Evolutionary conservation across 2,888 invertebrate genomes (phyloP), one percentile per base, ranked within the genome.

Genomic region (Serripes groenlandicus): DNA sequence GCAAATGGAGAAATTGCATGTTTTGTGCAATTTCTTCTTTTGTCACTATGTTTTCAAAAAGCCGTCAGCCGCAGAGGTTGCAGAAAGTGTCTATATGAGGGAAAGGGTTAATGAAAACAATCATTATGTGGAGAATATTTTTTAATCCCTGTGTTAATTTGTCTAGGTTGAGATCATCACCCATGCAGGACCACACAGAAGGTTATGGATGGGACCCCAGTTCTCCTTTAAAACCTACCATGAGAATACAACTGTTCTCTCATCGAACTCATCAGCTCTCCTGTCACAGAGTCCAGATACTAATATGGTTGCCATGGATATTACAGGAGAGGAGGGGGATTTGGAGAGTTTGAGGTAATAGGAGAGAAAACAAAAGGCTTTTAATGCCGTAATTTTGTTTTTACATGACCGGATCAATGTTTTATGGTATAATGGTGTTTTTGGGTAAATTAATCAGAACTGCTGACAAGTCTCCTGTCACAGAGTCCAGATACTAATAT

Each of bases 171-270:
- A 99, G 96, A 99, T 99, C 83, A 97, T 98, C 89, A 99, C 99
- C 4, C 99, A 99, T 95, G 97, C 98, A 4, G 99, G 99, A 26
- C 99, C 99, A 11, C 98, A 98, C 94, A 96, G 96, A 28, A 96
- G 95, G 30, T 96, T 99, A 32, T 99, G 99, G 99, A 99, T 99
- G 98, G 99, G 99, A 15, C 99, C 99, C n/a, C 99, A 99, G 95
- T 99, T 99, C 95, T 97, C 97, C 35, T 99, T 99, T 95, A 99
- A 98, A 95, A 98, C 98, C 15, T 98, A 98, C 94, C 94, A 94
- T 85, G 92, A 93, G 73, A 93, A 93, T 73, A 94, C 94, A 4
- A 94, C 94, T 1, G 92, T 95, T 15, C 86, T 95, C 32, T 93
- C 94, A 58, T 93, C 94, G n/a, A 91, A 92, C 54, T 94, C 95